A percentile compares a stretch with the other conserved stretches of the same genome.
Evolutionary conservation across 2,113 vertebrate species (phyloP).

Genomic region (Plotosus lineatus): DNA sequence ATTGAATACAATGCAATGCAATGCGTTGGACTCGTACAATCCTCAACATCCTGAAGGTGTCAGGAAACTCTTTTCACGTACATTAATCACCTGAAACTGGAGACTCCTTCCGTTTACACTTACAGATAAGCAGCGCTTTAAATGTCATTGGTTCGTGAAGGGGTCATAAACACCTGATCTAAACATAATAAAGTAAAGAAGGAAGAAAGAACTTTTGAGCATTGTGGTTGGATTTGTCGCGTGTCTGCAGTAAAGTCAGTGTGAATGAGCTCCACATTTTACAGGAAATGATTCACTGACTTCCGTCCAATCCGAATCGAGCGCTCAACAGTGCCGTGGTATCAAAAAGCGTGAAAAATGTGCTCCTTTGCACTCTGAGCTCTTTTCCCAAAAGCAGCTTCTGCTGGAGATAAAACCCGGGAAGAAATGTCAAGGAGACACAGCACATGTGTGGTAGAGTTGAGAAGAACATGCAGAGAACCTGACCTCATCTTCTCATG

Average conservation of each 20-base stretch:
- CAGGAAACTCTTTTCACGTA: background rate
- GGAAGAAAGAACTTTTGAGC: too few species aligned
- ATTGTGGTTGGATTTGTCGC: background rate
- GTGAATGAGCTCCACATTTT: background rate
- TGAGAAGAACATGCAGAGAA: slow-evolving; percentile 10
- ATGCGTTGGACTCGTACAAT: too few species aligned
- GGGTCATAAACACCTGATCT: too few species aligned
- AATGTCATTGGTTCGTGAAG: too few species aligned
- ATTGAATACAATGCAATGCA: too few species aligned
- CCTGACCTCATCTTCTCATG: slow-evolving; percentile 35
- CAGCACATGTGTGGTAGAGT: slow-evolving; percentile 19
- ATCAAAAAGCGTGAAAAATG: background rate
- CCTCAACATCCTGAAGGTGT: background rate
- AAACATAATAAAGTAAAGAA: too few species aligned
- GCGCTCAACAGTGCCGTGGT: background rate
- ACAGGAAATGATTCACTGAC: background rate
- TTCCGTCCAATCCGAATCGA: background rate
- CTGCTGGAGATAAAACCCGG: background rate
- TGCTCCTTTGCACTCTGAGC: background rate
- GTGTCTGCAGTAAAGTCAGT: background rate
- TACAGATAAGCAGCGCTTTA: background rate
- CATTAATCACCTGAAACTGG: background rate
- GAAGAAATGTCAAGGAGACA: background rate
- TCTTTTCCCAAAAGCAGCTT: background rate
- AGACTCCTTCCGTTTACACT: background rate